These are phyloP conservation scores for Pogonus chalceus DNA, from an alignment of 1,140 invertebrate genomes.

Conservation along the genomic window DNA sequence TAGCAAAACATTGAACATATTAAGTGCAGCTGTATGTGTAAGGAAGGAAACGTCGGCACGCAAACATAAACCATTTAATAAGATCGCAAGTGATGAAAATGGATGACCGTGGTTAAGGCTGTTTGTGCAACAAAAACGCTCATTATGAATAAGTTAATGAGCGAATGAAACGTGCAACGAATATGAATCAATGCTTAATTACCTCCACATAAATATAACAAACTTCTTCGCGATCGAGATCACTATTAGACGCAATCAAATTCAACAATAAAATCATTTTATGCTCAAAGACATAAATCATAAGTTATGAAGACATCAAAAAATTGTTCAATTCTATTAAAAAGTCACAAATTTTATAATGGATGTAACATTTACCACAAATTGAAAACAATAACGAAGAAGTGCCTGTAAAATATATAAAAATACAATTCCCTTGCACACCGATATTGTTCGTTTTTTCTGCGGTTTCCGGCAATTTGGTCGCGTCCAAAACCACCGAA, in stretches of 20 bases:
- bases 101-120: background rate
- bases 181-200: background rate
- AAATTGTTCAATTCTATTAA: no score
- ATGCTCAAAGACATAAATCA: no score
- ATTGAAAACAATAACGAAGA: no score
- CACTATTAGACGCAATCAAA: no score
- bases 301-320: no score
- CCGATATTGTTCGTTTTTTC: constrained; percentile 4
- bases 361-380: no score
- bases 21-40: background rate
- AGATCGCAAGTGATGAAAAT: background rate
- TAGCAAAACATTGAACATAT: background rate
- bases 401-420: no score
- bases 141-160: constrained; percentile 5
- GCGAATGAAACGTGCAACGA: background rate
- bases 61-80: background rate
- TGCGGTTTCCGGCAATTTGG: constrained; percentile 4
- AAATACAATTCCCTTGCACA: no score
- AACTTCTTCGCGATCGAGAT: no score
- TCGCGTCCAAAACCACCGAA: constrained; percentile 3
- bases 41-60: background rate
- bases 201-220: no score
- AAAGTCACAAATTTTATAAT: no score
- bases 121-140: background rate
- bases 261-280: no score